A percentile compares a stretch with the other conserved stretches of the same genome.
These are phyloP conservation scores for Suillia variegata DNA, from an alignment of 2,888 invertebrate species.

Conservation along the genomic window DNA sequence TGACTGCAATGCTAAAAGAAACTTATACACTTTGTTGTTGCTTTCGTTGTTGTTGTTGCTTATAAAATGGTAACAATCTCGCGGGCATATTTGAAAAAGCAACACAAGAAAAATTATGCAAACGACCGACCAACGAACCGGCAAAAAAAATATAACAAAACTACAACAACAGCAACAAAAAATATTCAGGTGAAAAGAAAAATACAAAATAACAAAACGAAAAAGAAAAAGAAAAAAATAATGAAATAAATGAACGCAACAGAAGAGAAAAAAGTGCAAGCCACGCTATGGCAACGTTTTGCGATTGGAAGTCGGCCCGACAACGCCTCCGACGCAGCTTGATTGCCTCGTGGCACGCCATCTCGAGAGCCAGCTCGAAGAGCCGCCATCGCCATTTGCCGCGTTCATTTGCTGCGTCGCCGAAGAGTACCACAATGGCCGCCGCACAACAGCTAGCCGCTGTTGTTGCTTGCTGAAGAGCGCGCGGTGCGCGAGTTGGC, in stretches of 20 bases:
- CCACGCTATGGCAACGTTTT: slow-evolving; percentile 36
- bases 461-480: too few species aligned
- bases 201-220: too few species aligned
- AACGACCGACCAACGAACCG: too few species aligned
- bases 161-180: slow-evolving; percentile 15
- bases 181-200: too few species aligned
- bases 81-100: slow-evolving; percentile 6
- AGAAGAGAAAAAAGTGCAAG: slow-evolving; percentile 23
- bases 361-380: slow-evolving; percentile 5
- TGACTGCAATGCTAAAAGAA: background rate
- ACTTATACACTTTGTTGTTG: too few species aligned
- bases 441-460: slow-evolving; percentile 22
- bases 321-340: slow-evolving; percentile 24
- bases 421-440: slow-evolving; percentile 43
- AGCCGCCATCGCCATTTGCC: slow-evolving; percentile 24
- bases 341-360: slow-evolving; percentile 52
- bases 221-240: too few species aligned
- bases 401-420: background rate
- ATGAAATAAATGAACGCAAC: too few species aligned
- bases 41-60: slow-evolving; percentile 1
- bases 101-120: slow-evolving; percentile 4
- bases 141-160: too few species aligned
- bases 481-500: background rate
- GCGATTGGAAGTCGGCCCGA: slow-evolving; percentile 47
- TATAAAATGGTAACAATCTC: slow-evolving; percentile 16